phyloP scores from a whole-genome alignment of 2,113 vertebrate species.

The Riparia riparia region DNA sequence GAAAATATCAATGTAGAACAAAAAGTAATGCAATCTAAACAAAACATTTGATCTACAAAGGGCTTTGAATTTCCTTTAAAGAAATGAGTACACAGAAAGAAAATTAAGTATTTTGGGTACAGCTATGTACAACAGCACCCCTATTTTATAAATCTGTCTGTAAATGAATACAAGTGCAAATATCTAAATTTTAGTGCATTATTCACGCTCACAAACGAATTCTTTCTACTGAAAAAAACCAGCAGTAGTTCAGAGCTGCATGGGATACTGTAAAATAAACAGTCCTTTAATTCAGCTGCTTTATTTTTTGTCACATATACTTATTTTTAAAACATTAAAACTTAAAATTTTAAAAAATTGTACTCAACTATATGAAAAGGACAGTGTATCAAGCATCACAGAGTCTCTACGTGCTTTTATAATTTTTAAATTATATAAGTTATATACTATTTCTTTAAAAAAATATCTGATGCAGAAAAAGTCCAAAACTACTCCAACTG shows the following conservation, averaged over 20 bases:
- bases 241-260: background rate
- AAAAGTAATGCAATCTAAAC: background rate
- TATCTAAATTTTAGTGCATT: background rate
- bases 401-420: background rate
- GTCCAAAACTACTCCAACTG: background rate
- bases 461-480: background rate
- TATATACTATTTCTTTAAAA: background rate
- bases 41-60: background rate
- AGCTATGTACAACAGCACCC: accelerated
- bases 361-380: background rate
- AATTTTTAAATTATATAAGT: background rate
- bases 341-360: background rate
- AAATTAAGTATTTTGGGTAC: background rate
- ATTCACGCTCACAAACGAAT: background rate
- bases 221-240: background rate
- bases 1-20: background rate
- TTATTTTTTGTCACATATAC: background rate
- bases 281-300: background rate
- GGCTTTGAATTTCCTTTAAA: background rate
- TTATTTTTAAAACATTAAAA: background rate
- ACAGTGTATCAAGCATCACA: background rate
- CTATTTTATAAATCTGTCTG: background rate
- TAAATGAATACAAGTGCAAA: accelerated
- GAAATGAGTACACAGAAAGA: background rate
- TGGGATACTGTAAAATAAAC: background rate